These are phyloP conservation scores for Stenotaenia linearis DNA, from an alignment of 2,888 invertebrate genomes.

Conservation along the genomic window DNA sequence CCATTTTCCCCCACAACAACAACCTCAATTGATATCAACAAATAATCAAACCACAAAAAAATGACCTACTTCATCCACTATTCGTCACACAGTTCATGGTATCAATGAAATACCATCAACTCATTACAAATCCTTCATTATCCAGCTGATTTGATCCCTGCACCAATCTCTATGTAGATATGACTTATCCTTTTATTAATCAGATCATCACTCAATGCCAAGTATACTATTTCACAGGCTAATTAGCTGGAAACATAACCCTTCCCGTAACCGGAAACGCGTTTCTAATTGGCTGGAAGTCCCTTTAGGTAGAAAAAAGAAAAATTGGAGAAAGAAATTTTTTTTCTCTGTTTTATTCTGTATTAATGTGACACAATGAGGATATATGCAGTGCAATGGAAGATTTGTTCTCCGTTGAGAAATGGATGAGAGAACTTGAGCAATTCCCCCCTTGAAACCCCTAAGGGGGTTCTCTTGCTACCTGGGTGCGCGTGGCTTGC, in stretches of 20 bases:
- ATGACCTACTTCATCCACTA: no score
- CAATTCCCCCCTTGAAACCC: conserved; percentile 3
- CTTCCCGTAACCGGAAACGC: conserved; percentile 10
- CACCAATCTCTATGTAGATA: no score
- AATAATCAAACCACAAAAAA: no score
- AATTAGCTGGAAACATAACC: conserved; percentile 4
- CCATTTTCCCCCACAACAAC: no score
- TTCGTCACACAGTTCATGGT: no score
- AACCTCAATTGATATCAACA: no score
- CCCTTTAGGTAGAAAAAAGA: neutral
- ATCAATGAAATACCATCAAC: no score
- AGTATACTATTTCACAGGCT: conserved; percentile 14
- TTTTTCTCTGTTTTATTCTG: no score
- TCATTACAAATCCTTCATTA: no score
- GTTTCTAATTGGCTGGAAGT: conserved; percentile 2
- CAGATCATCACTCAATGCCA: conserved; percentile 20
- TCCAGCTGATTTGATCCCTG: no score
- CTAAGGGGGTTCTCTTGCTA: conserved; percentile 1
- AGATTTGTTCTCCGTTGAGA: neutral
- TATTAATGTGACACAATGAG: no score
- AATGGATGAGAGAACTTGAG: conserved; percentile 18
- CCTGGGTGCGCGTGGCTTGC: conserved; percentile 11
- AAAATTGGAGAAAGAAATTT: no score
- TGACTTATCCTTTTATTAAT: neutral
- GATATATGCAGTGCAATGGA: neutral